Conservation (phyloP, 2,113 vertebrate species). For the Nothobranchius furzeri region DNA sequence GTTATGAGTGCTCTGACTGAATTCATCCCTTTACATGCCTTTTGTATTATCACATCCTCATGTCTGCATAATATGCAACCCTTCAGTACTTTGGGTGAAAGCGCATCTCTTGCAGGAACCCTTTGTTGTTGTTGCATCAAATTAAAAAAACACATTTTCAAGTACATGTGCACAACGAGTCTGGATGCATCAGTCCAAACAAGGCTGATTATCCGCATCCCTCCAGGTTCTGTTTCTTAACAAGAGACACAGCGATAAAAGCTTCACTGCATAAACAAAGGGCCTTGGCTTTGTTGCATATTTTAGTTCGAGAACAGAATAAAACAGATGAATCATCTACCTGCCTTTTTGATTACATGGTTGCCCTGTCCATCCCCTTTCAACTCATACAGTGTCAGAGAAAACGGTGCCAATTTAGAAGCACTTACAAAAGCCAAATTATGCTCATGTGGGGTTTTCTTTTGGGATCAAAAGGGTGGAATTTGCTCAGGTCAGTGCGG, state of each 20-base stretch:
- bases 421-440: slow-evolving; percentile 4
- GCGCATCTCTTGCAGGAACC: background rate
- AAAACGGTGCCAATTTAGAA: slow-evolving; percentile 27
- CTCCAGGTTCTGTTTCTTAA: slow-evolving; percentile 20
- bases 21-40: background rate
- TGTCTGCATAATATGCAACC: background rate
- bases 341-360: slow-evolving; percentile 30
- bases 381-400: slow-evolving; percentile 27
- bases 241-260: slow-evolving; percentile 22
- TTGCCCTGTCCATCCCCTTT: background rate
- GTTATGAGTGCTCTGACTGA: background rate
- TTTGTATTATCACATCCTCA: background rate
- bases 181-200: background rate
- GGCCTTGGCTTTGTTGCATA: background rate
- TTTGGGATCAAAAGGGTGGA: slow-evolving; percentile 22
- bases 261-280: slow-evolving; percentile 19
- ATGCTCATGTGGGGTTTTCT: slow-evolving; percentile 12
- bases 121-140: slow-evolving; percentile 4
- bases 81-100: background rate
- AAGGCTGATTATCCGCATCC: slow-evolving; percentile 21
- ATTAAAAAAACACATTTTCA: background rate
- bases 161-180: background rate
- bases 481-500: slow-evolving; percentile 19
- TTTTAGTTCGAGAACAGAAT: slow-evolving; percentile 23
- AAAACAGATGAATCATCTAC: slow-evolving; percentile 33